Base-by-base conservation (phyloP, 2,888 invertebrate genomes). In the Bugulina stolonifera region DNA sequence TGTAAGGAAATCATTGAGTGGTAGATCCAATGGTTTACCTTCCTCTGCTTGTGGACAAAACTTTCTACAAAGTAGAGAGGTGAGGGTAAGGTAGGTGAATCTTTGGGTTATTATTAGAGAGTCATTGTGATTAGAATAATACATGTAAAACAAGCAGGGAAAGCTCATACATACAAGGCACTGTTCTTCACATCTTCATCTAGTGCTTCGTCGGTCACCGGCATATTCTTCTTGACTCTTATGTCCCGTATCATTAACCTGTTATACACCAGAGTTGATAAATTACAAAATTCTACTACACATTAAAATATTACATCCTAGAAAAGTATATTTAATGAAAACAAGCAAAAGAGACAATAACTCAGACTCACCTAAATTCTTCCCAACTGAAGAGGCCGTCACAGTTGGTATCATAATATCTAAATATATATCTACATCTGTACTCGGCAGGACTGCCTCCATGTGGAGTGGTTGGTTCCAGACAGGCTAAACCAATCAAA, bases 351-450 rank as follows among this genome's bases (percentile, higher is more conserved):
- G 10, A 52, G 10, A 52, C 5, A 52, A 52, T 5, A 14, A 58
- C 10, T 27, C 22, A 25, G 35, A 54, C 78, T 76, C 75, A 83
- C 83, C 78, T 88, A 77, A 90, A 87, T 81, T 90, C 90, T 29
- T 85, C 83, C 75, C 86, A 87, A 76, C 88, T 88, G 75, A 83
- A 75, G 43, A 76, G 75, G 1, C 81, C 82, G 76, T 83, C 83
- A 35, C 74, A 72, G 74, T 83, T 80, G 43, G 73, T 58, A 71
- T 82, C 81, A 76, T 82, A 83, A 76, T 87, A 91, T 85, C 89
- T 86, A 79, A 90, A 91, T 75, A 91, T 90, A 79, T 89, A 91
- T 78, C 89, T 85, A 81, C 90, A 90, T 52, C 91, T 85, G 76
- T 90, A 86, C 81, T 91, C 90, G 0, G 89, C 90, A 0, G 89